Evolutionary conservation across 2,113 vertebrate species (phyloP).

Genomic region (Pelobates fuscus): DNA sequence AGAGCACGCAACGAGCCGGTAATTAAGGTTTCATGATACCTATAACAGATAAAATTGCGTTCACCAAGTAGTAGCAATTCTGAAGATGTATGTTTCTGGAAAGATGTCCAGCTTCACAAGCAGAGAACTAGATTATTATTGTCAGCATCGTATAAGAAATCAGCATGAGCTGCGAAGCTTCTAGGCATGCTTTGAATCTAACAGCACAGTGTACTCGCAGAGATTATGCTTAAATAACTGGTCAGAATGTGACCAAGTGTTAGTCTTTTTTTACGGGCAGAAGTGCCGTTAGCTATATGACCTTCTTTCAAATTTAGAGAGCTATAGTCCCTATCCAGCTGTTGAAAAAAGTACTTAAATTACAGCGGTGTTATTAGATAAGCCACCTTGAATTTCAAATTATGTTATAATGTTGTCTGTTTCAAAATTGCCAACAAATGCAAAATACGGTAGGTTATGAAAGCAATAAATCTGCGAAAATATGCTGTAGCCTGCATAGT

Average conservation of each 20-base stretch:
- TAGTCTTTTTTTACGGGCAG: not conserved
- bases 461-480: slow-evolving; percentile 25
- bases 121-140: slow-evolving; percentile 26
- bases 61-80: not conserved
- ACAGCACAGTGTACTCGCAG: not conserved
- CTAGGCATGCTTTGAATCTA: not conserved
- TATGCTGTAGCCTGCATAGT: slow-evolving; percentile 7
- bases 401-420: not conserved
- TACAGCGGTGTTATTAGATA: slow-evolving; percentile 35
- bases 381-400: slow-evolving; percentile 40
- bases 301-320: slow-evolving; percentile 9
- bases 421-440: slow-evolving; percentile 30
- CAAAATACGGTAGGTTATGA: slow-evolving; percentile 39
- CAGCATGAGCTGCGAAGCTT: slow-evolving; percentile 23
- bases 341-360: slow-evolving; percentile 6
- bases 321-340: slow-evolving; percentile 15
- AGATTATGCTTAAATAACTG: not conserved
- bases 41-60: slow-evolving; percentile 1
- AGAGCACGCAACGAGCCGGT: not conserved
- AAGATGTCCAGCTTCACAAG: slow-evolving; percentile 17
- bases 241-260: not conserved
- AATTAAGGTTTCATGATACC: slow-evolving; percentile 1
- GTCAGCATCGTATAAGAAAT: slow-evolving; percentile 23
- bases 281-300: slow-evolving; percentile 1
- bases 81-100: not conserved